Base-by-base conservation (phyloP, 2,797 vertebrate genomes). In the Schizopygopsis pylzovi region DNA sequence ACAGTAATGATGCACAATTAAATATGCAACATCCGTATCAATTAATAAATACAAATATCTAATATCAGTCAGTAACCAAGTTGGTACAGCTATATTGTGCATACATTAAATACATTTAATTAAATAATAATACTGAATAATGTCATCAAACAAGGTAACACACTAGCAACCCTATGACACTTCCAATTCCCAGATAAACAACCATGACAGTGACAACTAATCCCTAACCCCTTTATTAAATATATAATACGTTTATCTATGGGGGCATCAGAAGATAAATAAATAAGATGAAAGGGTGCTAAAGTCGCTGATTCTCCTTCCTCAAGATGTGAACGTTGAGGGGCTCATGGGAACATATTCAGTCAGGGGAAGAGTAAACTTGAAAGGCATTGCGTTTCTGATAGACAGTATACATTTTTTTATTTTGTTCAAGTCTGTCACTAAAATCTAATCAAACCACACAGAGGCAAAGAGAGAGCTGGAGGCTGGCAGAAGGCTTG, bases 111-210 rank as follows among this genome's bases (percentile, higher is more conserved):
- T 28, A 4, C 22, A 65, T 65, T 61, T 63, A 85, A 88, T 68
- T 76, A 76, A 75, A 76, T 16, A 72, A 85, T 70, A 79, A 75
- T 39, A 47, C 63, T 43, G 28, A 67, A 67, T 33, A 20, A 45
- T 47, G 0, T 37, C 3, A 43, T 6, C 8, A 92, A 85, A 89
- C 87, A 71, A 88, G 88, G 92, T 90, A 91, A 89, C 92, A 91
- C 89, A n/a, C 91, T 92, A 90, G 77, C 88, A 93, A 92, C 91
- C 90, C 86, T 88, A 56, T 91, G 91, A 93, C 92, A 92, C 87
- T 87, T 93, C 84, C 80, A 78, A 79, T 83, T 77, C 81, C 77
- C 20, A 78, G 77, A 81, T 86, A 89, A 87, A 89, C 88, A 90
- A 83, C 39, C 56, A 65, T 61, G 65, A 87, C 90, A 90, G 87